Evolutionary conservation across 92 coral and sea anemone species (phyloP).

Genomic region (Umimayanthus chanpuru): DNA sequence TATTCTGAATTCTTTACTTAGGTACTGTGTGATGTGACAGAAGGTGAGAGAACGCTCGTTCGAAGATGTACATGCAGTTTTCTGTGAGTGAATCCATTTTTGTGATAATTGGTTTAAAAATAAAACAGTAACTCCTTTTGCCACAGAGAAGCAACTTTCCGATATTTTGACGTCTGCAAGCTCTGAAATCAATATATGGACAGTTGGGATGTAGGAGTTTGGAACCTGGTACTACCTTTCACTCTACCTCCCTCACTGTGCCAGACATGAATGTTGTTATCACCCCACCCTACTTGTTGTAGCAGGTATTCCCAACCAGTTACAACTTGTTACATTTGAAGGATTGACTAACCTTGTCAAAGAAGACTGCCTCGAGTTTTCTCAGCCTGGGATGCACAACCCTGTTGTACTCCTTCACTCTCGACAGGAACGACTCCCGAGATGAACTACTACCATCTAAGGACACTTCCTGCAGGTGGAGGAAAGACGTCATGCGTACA

Average conservation of each 20-base stretch:
- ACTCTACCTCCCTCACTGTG: neutral
- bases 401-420: constrained; percentile 41
- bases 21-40: neutral
- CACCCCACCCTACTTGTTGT: neutral
- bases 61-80: neutral
- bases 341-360: constrained; percentile 63
- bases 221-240: neutral
- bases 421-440: constrained; percentile 17
- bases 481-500: neutral
- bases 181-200: too few species aligned
- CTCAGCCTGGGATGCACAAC: constrained; percentile 46
- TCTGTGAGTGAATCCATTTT: neutral
- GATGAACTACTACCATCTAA: neutral
- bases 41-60: too few species aligned
- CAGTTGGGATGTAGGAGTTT: neutral
- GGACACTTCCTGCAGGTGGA: constrained; percentile 23
- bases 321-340: too few species aligned
- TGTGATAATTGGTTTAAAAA: too few species aligned
- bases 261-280: neutral
- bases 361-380: constrained; percentile 64
- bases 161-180: neutral
- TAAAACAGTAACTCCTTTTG: too few species aligned
- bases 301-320: neutral
- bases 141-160: too few species aligned
- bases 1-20: too few species aligned